Conservation (phyloP, 2,113 vertebrate species). For the Monarcha castaneiventris region DNA sequence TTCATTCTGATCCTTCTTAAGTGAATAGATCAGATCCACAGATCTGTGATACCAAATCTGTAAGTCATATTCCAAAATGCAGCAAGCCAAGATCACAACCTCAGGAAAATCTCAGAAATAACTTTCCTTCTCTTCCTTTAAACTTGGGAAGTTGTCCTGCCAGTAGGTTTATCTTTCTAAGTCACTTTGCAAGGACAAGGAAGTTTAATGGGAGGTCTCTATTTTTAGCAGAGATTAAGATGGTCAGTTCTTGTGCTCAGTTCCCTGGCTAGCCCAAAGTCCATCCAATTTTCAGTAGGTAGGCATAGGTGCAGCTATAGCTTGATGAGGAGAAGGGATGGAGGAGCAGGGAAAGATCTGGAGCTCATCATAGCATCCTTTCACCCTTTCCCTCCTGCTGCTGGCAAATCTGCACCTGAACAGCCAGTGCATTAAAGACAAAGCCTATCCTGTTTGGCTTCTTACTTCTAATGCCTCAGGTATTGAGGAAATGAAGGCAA, state of each 20-base stretch:
- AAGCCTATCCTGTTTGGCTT: neutral
- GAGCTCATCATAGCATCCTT: neutral
- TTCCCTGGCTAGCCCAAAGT: neutral
- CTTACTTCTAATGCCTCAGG: neutral
- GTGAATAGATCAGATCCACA: neutral
- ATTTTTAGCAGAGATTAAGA: neutral
- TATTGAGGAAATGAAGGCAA: slow-evolving; percentile 5
- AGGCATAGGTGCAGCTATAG: neutral
- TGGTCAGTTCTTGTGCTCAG: neutral
- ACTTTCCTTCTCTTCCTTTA: slow-evolving; percentile 2
- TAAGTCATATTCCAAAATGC: neutral
- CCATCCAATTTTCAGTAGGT: neutral
- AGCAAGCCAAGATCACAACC: neutral
- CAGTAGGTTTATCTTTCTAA: neutral
- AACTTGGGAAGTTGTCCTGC: neutral
- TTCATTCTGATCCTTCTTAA: neutral
- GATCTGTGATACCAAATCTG: neutral
- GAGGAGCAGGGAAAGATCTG: neutral
- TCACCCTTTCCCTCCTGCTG: neutral
- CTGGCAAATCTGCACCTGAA: neutral
- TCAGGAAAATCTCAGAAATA: neutral
- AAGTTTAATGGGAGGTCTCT: neutral
- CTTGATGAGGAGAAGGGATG: neutral
- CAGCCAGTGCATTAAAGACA: neutral
- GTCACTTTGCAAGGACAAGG: neutral